A percentile compares a stretch with the other conserved stretches of the same genome.
Conservation (phyloP, 2,797 vertebrate genomes). For the Phoeniculus purpureus region DNA sequence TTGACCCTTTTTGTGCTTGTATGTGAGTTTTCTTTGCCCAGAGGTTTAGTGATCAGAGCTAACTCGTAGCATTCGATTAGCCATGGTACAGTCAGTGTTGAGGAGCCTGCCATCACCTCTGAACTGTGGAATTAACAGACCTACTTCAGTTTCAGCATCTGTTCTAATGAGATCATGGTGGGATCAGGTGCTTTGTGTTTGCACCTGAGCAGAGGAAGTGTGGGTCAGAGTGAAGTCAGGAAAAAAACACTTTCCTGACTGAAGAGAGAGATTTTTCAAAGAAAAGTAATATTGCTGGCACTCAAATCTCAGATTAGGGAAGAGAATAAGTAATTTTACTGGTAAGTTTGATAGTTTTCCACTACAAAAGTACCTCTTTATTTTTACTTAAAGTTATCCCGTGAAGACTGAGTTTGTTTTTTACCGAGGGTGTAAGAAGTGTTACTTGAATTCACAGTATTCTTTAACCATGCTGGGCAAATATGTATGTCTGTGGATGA, state of each 20-base stretch:
- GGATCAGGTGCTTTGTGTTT: neutral
- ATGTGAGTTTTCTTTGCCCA: neutral
- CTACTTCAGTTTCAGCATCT: neutral
- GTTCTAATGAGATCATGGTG: neutral
- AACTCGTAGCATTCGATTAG: neutral
- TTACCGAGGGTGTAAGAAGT: neutral
- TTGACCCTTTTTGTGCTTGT: neutral
- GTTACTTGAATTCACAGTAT: neutral
- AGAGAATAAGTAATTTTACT: neutral
- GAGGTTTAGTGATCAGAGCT: rapidly evolving
- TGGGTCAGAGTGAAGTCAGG: neutral
- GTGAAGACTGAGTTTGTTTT: neutral
- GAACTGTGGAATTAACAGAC: neutral
- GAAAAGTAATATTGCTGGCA: neutral
- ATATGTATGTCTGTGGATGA: neutral
- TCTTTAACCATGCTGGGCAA: neutral
- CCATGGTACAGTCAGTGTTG: neutral
- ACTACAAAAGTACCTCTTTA: neutral
- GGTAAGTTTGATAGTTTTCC: neutral
- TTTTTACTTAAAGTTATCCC: neutral
- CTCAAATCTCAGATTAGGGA: neutral
- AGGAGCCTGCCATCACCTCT: neutral
- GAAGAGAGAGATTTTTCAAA: neutral
- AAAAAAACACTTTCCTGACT: neutral
- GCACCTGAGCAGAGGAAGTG: neutral